These are phyloP conservation scores for Parazoanthus darwini DNA, from an alignment of 92 coral and sea anemone species.

Conservation along the genomic window DNA sequence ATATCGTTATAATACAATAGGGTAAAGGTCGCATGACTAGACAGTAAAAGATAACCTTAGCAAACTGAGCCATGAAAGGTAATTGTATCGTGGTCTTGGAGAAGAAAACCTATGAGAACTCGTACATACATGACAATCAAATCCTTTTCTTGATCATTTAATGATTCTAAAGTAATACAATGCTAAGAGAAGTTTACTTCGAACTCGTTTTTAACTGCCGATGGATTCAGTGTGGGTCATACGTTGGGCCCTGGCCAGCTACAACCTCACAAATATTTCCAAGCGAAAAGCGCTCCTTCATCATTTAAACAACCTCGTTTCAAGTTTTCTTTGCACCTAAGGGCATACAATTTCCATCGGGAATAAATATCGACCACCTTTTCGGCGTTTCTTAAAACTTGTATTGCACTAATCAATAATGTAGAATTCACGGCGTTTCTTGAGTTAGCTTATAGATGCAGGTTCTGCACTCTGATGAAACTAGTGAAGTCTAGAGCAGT, in stretches of 20 bases:
- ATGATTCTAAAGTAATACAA: not conserved
- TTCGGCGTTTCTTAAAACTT: not conserved
- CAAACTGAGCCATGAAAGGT: not conserved
- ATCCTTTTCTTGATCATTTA: not conserved
- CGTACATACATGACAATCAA: too few species aligned
- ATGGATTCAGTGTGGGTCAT: not conserved
- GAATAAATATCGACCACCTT: not conserved
- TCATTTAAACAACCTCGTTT: not conserved
- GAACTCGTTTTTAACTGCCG: not conserved
- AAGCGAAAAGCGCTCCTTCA: not conserved
- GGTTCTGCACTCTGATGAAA: not conserved
- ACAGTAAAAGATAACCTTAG: not conserved
- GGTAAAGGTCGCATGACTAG: not conserved
- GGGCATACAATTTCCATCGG: not conserved
- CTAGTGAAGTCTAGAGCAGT: too few species aligned
- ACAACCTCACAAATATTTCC: not conserved
- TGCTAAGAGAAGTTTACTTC: not conserved
- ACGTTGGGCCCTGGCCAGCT: too few species aligned
- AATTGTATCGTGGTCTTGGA: not conserved
- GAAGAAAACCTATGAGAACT: not conserved
- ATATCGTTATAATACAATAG: not conserved
- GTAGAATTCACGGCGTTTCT: not conserved
- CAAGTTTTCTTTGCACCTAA: too few species aligned
- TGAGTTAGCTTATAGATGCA: not conserved
- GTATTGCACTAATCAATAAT: too few species aligned